Evolutionary conservation across 2,797 vertebrate species (phyloP).

Genomic region (Ceyx erithaca): DNA sequence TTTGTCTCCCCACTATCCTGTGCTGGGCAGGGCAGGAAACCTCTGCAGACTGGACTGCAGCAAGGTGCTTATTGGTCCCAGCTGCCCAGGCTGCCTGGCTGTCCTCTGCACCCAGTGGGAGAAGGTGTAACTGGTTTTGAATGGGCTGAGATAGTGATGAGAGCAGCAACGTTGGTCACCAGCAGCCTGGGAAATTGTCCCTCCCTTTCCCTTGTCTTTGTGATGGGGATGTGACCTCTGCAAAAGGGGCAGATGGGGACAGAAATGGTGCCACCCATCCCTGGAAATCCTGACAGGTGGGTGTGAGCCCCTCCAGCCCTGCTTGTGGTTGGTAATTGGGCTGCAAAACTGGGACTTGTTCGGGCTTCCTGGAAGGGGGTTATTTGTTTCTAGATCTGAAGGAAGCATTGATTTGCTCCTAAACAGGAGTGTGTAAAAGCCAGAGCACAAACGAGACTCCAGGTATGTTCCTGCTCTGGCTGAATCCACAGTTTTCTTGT

Average conservation of each 20-base stretch:
- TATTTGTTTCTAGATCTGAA: not conserved
- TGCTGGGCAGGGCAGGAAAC: not conserved
- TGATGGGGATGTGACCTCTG: not conserved
- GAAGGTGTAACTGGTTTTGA: not conserved
- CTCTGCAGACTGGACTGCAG: not conserved
- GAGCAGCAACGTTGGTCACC: not conserved
- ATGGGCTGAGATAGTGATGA: not conserved
- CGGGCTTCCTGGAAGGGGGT: not conserved
- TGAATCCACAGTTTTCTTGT: not conserved
- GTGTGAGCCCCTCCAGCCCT: not conserved
- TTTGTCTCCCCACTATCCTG: not conserved
- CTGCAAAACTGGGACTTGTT: not conserved
- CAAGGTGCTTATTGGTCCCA: not conserved
- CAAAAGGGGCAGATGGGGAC: not conserved
- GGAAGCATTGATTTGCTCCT: not conserved
- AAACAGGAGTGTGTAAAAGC: not conserved
- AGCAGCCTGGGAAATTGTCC: not conserved
- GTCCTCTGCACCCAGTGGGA: not conserved
- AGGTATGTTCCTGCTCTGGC: not conserved
- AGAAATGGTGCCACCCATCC: accelerated
- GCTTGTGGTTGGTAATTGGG: not conserved
- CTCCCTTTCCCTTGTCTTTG: not conserved
- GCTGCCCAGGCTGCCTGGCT: not conserved
- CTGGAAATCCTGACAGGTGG: accelerated
- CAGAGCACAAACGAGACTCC: not conserved